These are phyloP conservation scores for Perizoma flavofasciatum DNA, from an alignment of 2,888 invertebrate genomes.

Conservation along the genomic window DNA sequence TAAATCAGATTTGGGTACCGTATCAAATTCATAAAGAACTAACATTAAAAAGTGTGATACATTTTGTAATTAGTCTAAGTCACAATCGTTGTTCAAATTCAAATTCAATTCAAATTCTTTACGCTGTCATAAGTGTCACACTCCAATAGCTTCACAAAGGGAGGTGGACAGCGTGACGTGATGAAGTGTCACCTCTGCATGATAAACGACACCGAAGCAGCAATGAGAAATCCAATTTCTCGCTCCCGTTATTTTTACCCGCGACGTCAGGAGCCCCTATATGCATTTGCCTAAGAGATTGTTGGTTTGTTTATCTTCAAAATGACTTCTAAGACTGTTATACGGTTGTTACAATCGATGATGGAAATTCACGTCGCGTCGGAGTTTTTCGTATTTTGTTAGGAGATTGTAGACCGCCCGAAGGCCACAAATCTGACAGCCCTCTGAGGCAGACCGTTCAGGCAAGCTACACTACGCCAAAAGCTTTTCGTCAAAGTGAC, in stretches of 20 bases:
- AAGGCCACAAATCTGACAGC: no score
- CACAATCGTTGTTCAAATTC: conserved; percentile 34
- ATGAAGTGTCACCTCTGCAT: conserved; percentile 76
- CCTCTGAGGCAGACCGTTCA: no score
- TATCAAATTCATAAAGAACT: conserved; percentile 31
- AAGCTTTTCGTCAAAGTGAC: no score
- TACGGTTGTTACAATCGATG: no score
- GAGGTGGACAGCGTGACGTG: conserved; percentile 69
- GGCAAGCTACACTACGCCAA: no score
- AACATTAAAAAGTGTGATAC: conserved; percentile 42
- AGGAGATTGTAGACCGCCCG: no score
- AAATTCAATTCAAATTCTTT: no score
- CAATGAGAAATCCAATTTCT: conserved; percentile 79
- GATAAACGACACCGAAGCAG: conserved; percentile 63
- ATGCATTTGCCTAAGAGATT: no score
- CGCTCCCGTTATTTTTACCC: conserved; percentile 68
- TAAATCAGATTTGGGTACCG: conserved; percentile 17
- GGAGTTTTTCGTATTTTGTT: no score
- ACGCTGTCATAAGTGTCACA: conserved; percentile 65
- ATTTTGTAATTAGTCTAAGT: conserved; percentile 41
- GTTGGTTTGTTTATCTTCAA: no score
- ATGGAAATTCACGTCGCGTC: no score
- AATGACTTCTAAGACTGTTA: no score
- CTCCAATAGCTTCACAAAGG: conserved; percentile 64
- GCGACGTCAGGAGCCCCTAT: not conserved